phyloP scores from a whole-genome alignment of 2,888 invertebrate genomes.

The Apeira syringaria region DNA sequence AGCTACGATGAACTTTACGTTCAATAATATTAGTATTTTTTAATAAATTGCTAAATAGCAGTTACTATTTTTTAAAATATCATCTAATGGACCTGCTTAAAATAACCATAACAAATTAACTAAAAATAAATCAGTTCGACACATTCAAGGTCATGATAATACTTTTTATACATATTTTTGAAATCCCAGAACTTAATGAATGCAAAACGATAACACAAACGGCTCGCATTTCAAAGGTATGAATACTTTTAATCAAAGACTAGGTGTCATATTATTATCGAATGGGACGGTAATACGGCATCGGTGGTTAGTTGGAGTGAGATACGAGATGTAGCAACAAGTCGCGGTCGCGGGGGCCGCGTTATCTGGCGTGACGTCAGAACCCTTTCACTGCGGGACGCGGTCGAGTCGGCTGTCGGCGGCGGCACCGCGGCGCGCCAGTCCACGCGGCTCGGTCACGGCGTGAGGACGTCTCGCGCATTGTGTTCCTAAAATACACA shows the following conservation, averaged over 20 bases:
- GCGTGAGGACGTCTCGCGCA: conserved; percentile 74
- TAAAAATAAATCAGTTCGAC: conserved; percentile 5
- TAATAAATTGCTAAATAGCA: too few relatives aligned
- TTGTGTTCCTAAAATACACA: conserved; percentile 60
- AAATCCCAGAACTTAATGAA: conserved; percentile 40
- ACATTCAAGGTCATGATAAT: conserved; percentile 29
- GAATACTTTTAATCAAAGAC: conserved; percentile 54
- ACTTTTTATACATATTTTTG: conserved; percentile 27
- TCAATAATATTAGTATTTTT: not conserved
- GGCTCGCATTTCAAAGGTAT: conserved; percentile 41
- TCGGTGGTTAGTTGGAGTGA: conserved; percentile 39
- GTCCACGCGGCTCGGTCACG: conserved; percentile 81
- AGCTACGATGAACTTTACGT: conserved; percentile 17
- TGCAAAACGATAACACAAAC: conserved; percentile 45
- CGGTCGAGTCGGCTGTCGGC: conserved; percentile 35
- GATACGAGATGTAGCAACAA: conserved; percentile 71
- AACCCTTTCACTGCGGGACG: conserved; percentile 76
- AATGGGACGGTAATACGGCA: conserved; percentile 59
- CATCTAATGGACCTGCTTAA: conserved; percentile 1
- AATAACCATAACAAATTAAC: conserved; percentile 27
- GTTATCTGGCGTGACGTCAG: conserved; percentile 84
- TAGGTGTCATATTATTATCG: conserved; percentile 54
- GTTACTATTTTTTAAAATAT: too few relatives aligned
- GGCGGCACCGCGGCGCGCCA: conserved; percentile 48
- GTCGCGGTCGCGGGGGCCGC: conserved; percentile 54